Percentiles rank a stretch among this genome's conserved stretches.
phyloP scores from a whole-genome alignment of 2,797 vertebrate species.

The Hoplostethus atlanticus region DNA sequence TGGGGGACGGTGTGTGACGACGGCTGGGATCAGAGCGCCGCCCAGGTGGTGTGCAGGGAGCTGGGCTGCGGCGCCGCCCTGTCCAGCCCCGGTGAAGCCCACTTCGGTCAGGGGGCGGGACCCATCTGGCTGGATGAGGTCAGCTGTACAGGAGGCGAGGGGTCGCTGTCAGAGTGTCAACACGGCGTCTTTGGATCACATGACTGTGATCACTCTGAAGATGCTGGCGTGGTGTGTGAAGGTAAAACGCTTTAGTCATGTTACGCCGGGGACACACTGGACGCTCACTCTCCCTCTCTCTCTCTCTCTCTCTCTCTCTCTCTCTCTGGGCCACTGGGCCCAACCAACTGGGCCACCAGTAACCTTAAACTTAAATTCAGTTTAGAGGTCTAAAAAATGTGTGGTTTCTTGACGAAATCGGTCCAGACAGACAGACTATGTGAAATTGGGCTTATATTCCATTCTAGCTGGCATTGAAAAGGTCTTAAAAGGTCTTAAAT shows the following conservation, averaged over 20 bases:
- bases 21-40: conserved; percentile 6
- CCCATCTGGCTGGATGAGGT: conserved; percentile 23
- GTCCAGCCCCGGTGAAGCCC: neutral
- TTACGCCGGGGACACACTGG: too few relatives aligned
- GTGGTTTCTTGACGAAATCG: too few relatives aligned
- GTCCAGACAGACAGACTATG: too few relatives aligned
- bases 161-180: neutral
- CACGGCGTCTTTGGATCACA: neutral
- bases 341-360: too few relatives aligned
- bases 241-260: conserved; percentile 8
- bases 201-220: neutral
- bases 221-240: conserved; percentile 33
- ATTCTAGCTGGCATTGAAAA: too few relatives aligned
- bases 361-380: too few relatives aligned
- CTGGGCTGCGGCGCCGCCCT: conserved; percentile 23
- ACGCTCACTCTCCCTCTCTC: too few relatives aligned
- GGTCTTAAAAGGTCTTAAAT: too few relatives aligned
- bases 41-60: conserved; percentile 26
- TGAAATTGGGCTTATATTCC: too few relatives aligned
- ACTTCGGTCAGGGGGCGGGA: conserved; percentile 23
- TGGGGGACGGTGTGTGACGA: conserved; percentile 35
- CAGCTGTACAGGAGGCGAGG: neutral
- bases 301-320: too few relatives aligned
- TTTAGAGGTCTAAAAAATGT: too few relatives aligned
- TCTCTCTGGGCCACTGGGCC: too few relatives aligned